Evolutionary conservation across 2,888 invertebrate genomes (phyloP).

Genomic region (Trisateles emortualis): DNA sequence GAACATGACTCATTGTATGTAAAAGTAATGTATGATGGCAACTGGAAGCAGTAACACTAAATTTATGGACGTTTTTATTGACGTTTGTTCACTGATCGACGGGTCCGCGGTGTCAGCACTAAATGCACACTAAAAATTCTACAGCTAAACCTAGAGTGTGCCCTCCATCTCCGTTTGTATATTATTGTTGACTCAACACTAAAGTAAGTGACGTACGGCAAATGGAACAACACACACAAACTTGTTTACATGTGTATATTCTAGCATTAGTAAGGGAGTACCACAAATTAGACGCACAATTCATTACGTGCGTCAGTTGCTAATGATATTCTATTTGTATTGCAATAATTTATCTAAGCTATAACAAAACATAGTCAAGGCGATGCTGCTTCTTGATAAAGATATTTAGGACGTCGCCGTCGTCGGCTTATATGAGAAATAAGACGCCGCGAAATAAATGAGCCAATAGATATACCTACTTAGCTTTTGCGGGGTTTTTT

Average conservation of each 20-base stretch:
- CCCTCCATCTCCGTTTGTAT: slow-evolving; percentile 27
- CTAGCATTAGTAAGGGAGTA: neutral
- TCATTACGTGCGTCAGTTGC: neutral
- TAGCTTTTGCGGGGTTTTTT: no score
- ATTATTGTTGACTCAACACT: slow-evolving; percentile 36
- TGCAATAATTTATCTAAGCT: neutral
- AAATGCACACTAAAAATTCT: slow-evolving; percentile 11
- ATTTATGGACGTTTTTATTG: slow-evolving; percentile 7
- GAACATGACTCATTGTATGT: slow-evolving; percentile 1
- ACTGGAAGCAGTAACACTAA: slow-evolving; percentile 5
- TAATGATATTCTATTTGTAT: neutral
- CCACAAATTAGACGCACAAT: slow-evolving; percentile 6
- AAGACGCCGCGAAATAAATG: no score
- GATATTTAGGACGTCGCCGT: no score
- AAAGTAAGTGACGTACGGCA: slow-evolving; percentile 32
- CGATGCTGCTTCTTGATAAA: no score
- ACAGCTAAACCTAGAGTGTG: slow-evolving; percentile 16
- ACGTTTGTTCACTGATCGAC: neutral
- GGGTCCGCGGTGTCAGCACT: neutral
- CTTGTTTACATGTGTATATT: slow-evolving; percentile 15
- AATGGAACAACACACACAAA: slow-evolving; percentile 9
- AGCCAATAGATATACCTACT: no score
- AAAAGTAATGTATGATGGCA: slow-evolving; percentile 6
- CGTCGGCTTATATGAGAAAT: no score
- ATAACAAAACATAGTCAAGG: neutral